Base-by-base conservation (phyloP, 92 coral and sea anemone species). In the Pocillopora grandis region DNA sequence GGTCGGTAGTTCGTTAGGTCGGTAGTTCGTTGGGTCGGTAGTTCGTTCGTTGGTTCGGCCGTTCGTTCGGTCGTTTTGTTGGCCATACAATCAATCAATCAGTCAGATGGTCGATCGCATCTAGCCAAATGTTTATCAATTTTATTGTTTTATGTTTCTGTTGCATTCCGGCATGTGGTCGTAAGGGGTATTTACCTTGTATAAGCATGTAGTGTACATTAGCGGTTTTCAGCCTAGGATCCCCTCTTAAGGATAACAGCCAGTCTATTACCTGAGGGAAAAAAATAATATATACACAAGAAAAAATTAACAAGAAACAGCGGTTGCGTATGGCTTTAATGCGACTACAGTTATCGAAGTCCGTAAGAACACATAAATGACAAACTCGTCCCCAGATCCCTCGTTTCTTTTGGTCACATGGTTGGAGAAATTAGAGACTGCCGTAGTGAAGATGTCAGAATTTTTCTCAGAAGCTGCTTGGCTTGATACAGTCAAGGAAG, bases 231-330 rank as follows among this genome's bases (percentile, higher is more conserved):
- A 82, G 56, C 52, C 33, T 78, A 64, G 74, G 88, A 10, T 86
- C 72, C 35, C 64, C 88, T 58, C 79, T 76, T 42, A 90, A 27
- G 12, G 74, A 72, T 48, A 90, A 83, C 67, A 90, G 79, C 93
- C 93, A 90, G 55, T 90, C 93, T 48, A 90, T 76, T 77, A 83
- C 76, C 93, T 90, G 62, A 42, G 12, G 33, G 2, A 20, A 7
- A 82, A 3, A 62, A n/a, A 80, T 31, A 15, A 23, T 19, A 3
- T 14, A 33, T 48, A 19, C 31, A 27, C 27, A 18, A 27, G 66
- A 12, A 18, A 21, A 49, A 48, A 17, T 13, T 16, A 37, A 8
- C 12, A 1, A 59, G 9, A 58, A 20, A 10, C 16, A 62, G 69
- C 20, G 6, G 48, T 33, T 14, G 58, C 67, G 12, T 42, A 7